Evolutionary conservation across 1,140 invertebrate species (phyloP).

Genomic region (Delia radicum): DNA sequence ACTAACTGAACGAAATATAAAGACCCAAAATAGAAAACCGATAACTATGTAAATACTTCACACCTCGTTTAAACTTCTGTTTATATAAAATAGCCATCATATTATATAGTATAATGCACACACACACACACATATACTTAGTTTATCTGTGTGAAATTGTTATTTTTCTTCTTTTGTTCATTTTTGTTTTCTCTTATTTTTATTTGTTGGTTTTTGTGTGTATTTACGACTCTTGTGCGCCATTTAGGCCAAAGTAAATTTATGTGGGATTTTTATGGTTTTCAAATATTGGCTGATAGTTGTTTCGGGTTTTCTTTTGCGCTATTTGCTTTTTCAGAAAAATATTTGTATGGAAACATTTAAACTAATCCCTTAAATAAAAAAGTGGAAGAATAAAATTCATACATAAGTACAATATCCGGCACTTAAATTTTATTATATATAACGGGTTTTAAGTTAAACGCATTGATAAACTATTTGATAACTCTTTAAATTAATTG

Average conservation of each 20-base stretch:
- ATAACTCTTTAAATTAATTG: too few species aligned
- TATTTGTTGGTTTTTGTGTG: neutral
- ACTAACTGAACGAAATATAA: neutral
- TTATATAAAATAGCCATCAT: neutral
- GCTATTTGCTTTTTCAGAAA: neutral
- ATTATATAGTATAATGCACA: neutral
- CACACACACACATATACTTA: neutral
- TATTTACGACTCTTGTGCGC: conserved; percentile 5
- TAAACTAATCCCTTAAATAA: neutral
- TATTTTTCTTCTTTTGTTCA: neutral
- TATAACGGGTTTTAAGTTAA: neutral
- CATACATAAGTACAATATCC: neutral
- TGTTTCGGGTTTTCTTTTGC: neutral
- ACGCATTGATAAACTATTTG: neutral
- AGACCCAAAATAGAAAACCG: neutral
- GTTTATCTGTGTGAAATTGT: neutral
- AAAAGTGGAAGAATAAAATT: neutral
- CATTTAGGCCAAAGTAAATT: conserved; percentile 14
- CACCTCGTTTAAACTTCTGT: conserved; percentile 9
- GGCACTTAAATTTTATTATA: neutral
- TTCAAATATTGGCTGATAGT: conserved; percentile 6
- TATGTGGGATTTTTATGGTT: conserved; percentile 16
- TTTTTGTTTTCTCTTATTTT: neutral
- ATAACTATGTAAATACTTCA: conserved; percentile 17
- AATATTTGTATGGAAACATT: neutral